Evolutionary conservation across 2,113 vertebrate genomes (phyloP), one percentile per base, ranked within the genome.

Genomic region (Thunnus thynnus): DNA sequence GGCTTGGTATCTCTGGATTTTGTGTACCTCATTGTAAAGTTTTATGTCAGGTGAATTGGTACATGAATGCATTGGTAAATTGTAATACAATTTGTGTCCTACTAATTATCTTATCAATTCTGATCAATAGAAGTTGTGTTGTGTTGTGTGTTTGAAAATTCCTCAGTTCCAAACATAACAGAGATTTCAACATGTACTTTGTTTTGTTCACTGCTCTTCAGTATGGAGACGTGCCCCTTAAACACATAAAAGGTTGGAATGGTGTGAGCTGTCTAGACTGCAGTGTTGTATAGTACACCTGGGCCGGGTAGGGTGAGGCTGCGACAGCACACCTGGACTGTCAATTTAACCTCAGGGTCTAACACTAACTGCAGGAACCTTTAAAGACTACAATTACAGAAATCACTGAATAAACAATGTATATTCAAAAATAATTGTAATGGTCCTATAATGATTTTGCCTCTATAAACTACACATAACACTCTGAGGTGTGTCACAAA

Each of bases 241-340:
- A 72, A 69, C 61, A 72, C 52, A 81, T 72, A 86, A 89, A 57
- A 88, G 48, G 72, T 75, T 56, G 67, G 65, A 84, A 76, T 58
- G 69, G 63, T 78, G 41, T 25, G 60, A 71, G 72, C 44, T 69
- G 73, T 85, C 78, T 82, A 85, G 82, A 82, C 71, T 78, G 18
- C 18, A 47, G 20, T 3, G 55, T 51, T 87, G 54, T 75, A 72
- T 69, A 41, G 86, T 75, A 91, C 88, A 90, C 89, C 87, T 92
- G 91, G 85, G 32, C 61, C 78, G 63, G 63, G 58, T 41, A 72
- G 36, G 36, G 36, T 41, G 65, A 71, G 54, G 80, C 52, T 77
- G 79, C 10, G 25, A 58, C 50, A 70, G 60, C 77, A 90, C 91
- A 89, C 91, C 86, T 91, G 90, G 82, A 70, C 79, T 64, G 55